Conservation (phyloP, 2,888 invertebrate genomes). For the Cheilosia grossa region DNA sequence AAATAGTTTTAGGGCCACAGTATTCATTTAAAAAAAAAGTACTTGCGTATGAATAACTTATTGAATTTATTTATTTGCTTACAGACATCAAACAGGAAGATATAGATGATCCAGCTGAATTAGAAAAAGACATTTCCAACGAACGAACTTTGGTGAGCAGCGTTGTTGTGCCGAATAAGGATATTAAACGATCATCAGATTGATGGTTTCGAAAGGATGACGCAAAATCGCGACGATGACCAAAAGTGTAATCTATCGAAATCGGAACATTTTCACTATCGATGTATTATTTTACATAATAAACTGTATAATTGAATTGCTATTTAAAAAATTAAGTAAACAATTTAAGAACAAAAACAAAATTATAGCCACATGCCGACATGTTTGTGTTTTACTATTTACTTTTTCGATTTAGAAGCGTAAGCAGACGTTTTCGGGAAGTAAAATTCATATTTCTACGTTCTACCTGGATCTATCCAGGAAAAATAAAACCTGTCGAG, state of each 20-base stretch:
- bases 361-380: background rate
- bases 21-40: no score
- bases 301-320: constrained; percentile 70
- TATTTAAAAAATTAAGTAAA: constrained; percentile 56
- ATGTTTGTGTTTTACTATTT: no score
- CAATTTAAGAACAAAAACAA: constrained; percentile 47
- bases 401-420: no score
- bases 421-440: no score
- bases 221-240: constrained; percentile 40
- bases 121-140: constrained; percentile 71
- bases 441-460: no score
- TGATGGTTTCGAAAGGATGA: constrained; percentile 42
- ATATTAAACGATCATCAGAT: constrained; percentile 55
- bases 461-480: no score
- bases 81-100: constrained; percentile 75
- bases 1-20: no score
- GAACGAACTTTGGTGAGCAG: constrained; percentile 76
- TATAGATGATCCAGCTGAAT: constrained; percentile 74
- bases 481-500: no score
- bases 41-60: background rate
- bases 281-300: constrained; percentile 66
- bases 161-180: constrained; percentile 70
- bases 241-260: constrained; percentile 54
- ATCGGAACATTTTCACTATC: constrained; percentile 58
- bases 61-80: constrained; percentile 1